These are phyloP conservation scores for Cyclina sinensis DNA, from an alignment of 1,140 invertebrate species.

Conservation along the genomic window DNA sequence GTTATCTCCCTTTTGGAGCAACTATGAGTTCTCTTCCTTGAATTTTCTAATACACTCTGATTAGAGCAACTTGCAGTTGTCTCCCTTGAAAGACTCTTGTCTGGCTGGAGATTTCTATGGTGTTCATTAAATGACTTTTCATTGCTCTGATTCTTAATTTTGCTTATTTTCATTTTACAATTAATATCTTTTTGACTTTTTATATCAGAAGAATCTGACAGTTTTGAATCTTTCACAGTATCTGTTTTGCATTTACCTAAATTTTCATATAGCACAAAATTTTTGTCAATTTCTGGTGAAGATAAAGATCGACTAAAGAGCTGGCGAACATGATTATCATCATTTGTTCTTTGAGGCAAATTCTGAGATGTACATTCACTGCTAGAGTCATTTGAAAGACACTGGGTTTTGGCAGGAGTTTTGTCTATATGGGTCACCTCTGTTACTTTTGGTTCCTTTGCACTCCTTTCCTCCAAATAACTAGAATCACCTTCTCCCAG, in stretches of 20 bases:
- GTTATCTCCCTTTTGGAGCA: conserved; percentile 3
- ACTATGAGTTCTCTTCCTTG: conserved; percentile 29
- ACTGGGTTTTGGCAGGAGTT: conserved; percentile 27
- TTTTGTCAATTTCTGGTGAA: neutral
- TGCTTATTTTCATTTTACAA: neutral
- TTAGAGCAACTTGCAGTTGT: neutral
- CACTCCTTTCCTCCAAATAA: neutral
- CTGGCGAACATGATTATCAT: neutral
- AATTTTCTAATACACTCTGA: neutral
- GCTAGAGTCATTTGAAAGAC: conserved; percentile 51
- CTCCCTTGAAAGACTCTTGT: conserved; percentile 42
- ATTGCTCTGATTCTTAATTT: neutral
- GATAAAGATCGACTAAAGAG: conserved; percentile 4
- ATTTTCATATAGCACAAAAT: conserved; percentile 1
- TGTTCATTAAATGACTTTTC: neutral
- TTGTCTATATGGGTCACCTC: neutral
- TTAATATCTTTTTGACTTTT: neutral
- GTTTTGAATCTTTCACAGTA: neutral
- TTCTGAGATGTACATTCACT: neutral
- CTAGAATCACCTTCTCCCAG: conserved; percentile 66
- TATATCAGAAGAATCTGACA: neutral
- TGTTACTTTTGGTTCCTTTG: conserved; percentile 3
- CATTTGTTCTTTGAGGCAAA: neutral
- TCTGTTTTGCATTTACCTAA: neutral
- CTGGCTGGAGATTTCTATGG: conserved; percentile 9